Evolutionary conservation across 2,113 vertebrate species (phyloP), one percentile per base, ranked within the genome.

Genomic region (Dromiciops gliroides): DNA sequence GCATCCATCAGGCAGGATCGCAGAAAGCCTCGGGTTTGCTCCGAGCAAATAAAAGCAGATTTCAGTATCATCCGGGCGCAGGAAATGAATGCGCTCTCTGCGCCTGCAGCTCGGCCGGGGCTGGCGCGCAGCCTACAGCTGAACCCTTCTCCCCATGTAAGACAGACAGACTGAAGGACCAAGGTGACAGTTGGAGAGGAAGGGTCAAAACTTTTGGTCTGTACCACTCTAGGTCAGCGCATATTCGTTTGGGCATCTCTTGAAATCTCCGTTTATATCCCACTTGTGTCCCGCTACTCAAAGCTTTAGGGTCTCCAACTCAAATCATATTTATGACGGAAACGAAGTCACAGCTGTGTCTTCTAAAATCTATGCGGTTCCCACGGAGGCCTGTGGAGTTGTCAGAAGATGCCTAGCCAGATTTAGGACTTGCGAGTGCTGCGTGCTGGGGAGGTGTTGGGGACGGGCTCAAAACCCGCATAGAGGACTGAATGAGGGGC

Each of bases 1-100:
- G 99, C 99, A 99, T 99, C 99, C 99, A 98, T 99, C 99, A 99
- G 98, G 98, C 98, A 93, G 94, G 97, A 99, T 98, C 97, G 97
- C 97, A 97, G 98, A 98, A 98, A 98, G 98, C 97, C 97, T 97
- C 95, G 93, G 98, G 98, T 98, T 98, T 98, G 98, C 98, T 98
- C 97, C 95, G 97, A 98, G 98, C 97, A 98, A 98, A 98, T 97
- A 98, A 98, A 97, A 97, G 96, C 91, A 98, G 92, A 95, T 97
- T 98, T 98, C 95, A 88, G 91, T 93, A 89, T 97, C 48, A 10
- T 95, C 90, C 48, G 22, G 92, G 93, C 50, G 52, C 96, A 51
- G 60, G 96, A 95, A 97, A 95, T 44, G 19, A 96, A 48, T 37
- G 90, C 37, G n/a, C 67, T 44, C 67, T 44, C 67, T 83, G 67